These are phyloP conservation scores for Poeciliopsis prolifica DNA, from an alignment of 2,113 vertebrate species.

Conservation along the genomic window DNA sequence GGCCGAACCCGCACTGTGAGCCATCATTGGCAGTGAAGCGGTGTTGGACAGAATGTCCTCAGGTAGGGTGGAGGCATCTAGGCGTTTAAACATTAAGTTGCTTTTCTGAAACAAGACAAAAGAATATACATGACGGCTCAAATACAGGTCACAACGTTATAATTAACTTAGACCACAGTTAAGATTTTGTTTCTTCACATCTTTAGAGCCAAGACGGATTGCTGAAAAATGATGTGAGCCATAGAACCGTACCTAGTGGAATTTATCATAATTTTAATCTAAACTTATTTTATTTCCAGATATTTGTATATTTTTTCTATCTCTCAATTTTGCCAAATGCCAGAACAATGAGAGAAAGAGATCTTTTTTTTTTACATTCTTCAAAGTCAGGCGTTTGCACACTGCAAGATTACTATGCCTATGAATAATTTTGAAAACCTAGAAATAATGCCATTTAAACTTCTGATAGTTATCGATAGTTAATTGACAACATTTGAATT, in stretches of 20 bases:
- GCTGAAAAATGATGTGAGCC: background rate
- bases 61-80: constrained; percentile 90
- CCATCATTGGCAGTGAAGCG: constrained; percentile 88
- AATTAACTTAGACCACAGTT: background rate
- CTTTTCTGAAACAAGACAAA: constrained; percentile 82
- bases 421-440: no score
- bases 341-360: background rate
- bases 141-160: background rate
- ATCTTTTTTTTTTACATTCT: no score
- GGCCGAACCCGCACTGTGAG: constrained; percentile 89
- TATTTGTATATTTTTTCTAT: background rate
- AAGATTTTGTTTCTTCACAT: background rate
- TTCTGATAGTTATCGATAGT: no score
- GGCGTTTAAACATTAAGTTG: constrained; percentile 92
- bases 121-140: constrained; percentile 3
- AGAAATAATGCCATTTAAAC: no score
- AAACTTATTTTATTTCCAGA: background rate
- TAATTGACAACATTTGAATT: no score
- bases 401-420: no score
- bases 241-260: background rate
- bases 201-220: background rate
- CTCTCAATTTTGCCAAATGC: background rate
- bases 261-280: background rate
- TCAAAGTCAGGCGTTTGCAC: no score
- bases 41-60: constrained; percentile 92